Evolutionary conservation across 1,140 invertebrate genomes (phyloP).

Genomic region (Paracyclopina nana): DNA sequence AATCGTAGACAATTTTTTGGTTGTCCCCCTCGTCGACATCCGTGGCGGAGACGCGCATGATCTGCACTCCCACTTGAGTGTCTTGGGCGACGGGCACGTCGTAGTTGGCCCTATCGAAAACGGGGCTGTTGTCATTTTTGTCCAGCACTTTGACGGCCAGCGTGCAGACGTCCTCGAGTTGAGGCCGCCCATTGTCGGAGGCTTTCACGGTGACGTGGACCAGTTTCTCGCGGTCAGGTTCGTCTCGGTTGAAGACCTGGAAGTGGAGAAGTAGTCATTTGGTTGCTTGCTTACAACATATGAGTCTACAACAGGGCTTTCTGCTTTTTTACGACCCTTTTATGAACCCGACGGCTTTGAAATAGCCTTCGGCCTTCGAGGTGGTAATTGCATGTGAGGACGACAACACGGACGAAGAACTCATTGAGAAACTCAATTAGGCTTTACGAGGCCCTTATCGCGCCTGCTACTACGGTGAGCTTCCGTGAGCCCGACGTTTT

Average conservation of each 20-base stretch:
- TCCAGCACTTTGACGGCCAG: conserved; percentile 66
- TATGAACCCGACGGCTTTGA: no score
- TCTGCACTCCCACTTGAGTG: conserved; percentile 40
- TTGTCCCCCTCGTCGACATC: conserved; percentile 70
- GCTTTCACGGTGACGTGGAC: conserved; percentile 55
- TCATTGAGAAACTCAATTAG: no score
- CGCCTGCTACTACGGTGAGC: no score
- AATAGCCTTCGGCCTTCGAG: no score
- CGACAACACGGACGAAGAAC: no score
- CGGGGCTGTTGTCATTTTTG: conserved; percentile 64
- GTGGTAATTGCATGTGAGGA: no score
- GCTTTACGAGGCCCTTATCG: no score
- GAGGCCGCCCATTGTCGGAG: conserved; percentile 60
- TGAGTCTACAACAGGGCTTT: no score
- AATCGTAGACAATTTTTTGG: conserved; percentile 43
- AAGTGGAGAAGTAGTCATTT: conserved; percentile 19
- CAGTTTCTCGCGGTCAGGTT: conserved; percentile 61
- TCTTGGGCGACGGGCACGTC: conserved; percentile 27
- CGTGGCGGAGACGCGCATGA: conserved; percentile 67
- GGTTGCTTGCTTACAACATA: no score
- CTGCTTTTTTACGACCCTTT: no score
- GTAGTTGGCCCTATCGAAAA: conserved; percentile 50
- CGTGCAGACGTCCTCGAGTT: conserved; percentile 62
- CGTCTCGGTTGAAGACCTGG: conserved; percentile 57
- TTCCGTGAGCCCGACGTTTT: no score